Evolutionary conservation across 2,797 vertebrate genomes (phyloP), one percentile per base, ranked within the genome.

Genomic region (Phrynocephalus guinanensis): DNA sequence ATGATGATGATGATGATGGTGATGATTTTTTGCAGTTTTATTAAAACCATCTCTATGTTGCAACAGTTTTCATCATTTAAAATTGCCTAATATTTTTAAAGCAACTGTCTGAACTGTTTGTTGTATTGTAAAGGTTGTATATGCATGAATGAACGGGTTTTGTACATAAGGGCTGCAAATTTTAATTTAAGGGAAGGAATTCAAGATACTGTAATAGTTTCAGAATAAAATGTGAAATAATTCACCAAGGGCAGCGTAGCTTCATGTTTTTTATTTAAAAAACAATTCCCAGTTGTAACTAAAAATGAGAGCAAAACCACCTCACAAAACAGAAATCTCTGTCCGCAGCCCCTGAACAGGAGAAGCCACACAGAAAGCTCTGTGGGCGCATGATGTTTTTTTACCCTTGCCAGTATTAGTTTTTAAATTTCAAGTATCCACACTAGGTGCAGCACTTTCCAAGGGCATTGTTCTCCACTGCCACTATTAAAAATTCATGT

Each of bases 401-500:
- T 1, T 63, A 38, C 0, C 38, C 0, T 7, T 18, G 52, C 77
- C 9, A 44, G 6, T 44, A 83, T 20, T 77, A 87, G 20, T 77
- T 90, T 44, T 93, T 81, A 81, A 38, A 84, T 63, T 67, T 48
- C 80, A 86, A 82, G 83, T 44, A 73, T 15, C 76, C 60, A 6
- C 3, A 24, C 11, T 72, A 83, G 73, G 73, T 79, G 84, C 0
- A 70, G 22, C 22, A 78, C 82, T 90, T 85, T 67, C 79, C 87
- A 67, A 86, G 68, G 85, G 79, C 16, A n/a, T 24, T 44, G 18
- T 3, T 72, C 83, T 91, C 82, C 83, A 66, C 82, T 81, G 79
- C 90, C 15, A 0, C 87, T 92, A 87, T 92, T 93, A 93, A 92
- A 95, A 91, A 94, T 84, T 90, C 95, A 95, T 85, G 92, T 95